Conservation (phyloP, 2,113 vertebrate species). For the Strigops habroptila region DNA sequence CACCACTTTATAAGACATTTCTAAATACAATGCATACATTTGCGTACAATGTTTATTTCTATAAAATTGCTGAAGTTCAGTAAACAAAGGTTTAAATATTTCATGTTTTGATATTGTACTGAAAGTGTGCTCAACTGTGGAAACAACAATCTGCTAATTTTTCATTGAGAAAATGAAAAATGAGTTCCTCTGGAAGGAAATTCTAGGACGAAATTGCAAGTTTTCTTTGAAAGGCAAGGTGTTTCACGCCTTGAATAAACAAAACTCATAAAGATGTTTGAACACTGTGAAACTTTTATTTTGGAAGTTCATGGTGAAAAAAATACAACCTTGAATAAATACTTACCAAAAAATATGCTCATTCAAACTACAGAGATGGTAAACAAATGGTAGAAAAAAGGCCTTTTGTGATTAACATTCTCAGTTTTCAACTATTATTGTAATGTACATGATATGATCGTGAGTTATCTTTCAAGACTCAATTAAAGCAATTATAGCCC, state of each 20-base stretch:
- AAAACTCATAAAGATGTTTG: not conserved
- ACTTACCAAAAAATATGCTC: not conserved
- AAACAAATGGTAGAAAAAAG: not conserved
- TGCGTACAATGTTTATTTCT: not conserved
- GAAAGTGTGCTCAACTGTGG: not conserved
- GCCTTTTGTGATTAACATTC: not conserved
- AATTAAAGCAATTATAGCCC: conserved; percentile 13
- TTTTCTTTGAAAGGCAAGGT: not conserved
- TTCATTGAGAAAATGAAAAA: not conserved
- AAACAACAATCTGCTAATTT: not conserved
- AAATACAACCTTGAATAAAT: not conserved
- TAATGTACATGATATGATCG: not conserved
- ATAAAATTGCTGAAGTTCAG: not conserved
- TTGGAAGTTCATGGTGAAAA: not conserved
- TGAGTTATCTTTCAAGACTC: not conserved
- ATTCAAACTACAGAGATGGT: not conserved
- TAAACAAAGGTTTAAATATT: not conserved
- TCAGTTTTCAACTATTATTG: not conserved
- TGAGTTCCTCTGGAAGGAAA: not conserved
- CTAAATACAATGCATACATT: not conserved
- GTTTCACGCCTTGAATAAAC: not conserved
- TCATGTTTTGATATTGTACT: not conserved
- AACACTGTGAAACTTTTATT: not conserved
- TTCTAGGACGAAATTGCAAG: not conserved
- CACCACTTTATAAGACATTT: not conserved